Evolutionary conservation across 2,888 invertebrate genomes (phyloP), one percentile per base, ranked within the genome.

Genomic region (Phyto melanocephala): DNA sequence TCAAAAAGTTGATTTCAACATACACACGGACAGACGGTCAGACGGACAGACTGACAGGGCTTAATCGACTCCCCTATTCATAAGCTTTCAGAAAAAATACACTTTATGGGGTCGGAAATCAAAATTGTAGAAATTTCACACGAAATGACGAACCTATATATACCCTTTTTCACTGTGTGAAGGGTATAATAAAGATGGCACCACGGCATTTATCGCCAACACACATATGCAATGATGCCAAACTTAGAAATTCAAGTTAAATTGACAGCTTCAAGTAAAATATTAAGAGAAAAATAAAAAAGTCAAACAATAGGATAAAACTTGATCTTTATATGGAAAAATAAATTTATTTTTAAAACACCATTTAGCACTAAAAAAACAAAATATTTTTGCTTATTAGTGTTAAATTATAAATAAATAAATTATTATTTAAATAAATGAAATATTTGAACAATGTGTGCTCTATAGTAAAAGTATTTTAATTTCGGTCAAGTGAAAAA

Each of bases 201-300:
- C 6, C 42, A 15, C 42, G n/a, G 15, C 13, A 15, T 33, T 33
- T 15, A 4, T 33, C 17, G 56, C 7, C 56, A 56, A 35, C 11
- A 33, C 33, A 50, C 22, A 13, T 7, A 1, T n/a, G n/a, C n/a
- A 24, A 45, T 8, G 65, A 11, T 65, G 65, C 65, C 65, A 65
- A 10, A 67, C 13, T 20, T 2, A 0, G n/a, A 62, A 15, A 3
- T 22, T 15, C n/a, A 5, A 42, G 22, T 35, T 2, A 24, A 58
- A 54, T 70, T 79, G 72, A 74, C 62, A 74, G 28, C 33, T 62
- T 0, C 6, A 42, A 68, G 28, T 28, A 67, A 76, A 81, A 58
- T 28, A 71, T 52, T n/a, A 65, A 71, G 2, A 45, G 42, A 72
- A 24, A 40, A 17, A 35, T 6, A 60, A 63, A 42, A 24, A 40